Conservation (phyloP, 1,140 invertebrate species). For the Cydia fagiglandana region DNA sequence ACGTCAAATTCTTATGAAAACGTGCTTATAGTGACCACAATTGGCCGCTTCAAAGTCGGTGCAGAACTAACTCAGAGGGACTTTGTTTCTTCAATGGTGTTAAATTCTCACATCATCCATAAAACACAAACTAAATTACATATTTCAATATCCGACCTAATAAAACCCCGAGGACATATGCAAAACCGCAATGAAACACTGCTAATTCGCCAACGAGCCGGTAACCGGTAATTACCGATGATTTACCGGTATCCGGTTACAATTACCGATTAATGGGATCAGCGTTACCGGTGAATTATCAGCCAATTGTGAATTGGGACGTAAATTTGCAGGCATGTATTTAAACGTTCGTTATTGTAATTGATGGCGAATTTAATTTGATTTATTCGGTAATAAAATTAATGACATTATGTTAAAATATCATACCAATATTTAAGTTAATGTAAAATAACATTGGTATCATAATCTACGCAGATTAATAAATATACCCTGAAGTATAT, state of each 20-base stretch:
- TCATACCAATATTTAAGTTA: too few relatives aligned
- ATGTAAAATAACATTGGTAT: too few relatives aligned
- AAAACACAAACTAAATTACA: background rate
- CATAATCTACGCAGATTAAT: too few relatives aligned
- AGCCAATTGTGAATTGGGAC: conserved; percentile 28
- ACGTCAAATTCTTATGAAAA: too few relatives aligned
- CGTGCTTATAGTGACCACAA: too few relatives aligned
- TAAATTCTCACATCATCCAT: too few relatives aligned
- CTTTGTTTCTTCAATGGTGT: too few relatives aligned
- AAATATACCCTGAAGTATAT: too few relatives aligned
- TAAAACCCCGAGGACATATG: background rate
- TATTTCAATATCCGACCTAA: background rate
- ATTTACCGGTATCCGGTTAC: conserved; percentile 24
- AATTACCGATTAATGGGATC: conserved; percentile 26
- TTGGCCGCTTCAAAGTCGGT: background rate
- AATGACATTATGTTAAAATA: too few relatives aligned
- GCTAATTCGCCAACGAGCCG: conserved; percentile 28
- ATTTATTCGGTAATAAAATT: background rate
- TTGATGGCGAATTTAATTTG: background rate
- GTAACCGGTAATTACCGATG: conserved; percentile 26
- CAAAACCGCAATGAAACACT: conserved; percentile 3
- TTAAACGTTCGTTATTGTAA: background rate
- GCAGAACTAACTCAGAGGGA: background rate
- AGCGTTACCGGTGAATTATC: conserved; percentile 13
- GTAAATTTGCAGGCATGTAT: background rate